Conservation (phyloP, 2,888 invertebrate species). For the Dynastes hyllus region DNA sequence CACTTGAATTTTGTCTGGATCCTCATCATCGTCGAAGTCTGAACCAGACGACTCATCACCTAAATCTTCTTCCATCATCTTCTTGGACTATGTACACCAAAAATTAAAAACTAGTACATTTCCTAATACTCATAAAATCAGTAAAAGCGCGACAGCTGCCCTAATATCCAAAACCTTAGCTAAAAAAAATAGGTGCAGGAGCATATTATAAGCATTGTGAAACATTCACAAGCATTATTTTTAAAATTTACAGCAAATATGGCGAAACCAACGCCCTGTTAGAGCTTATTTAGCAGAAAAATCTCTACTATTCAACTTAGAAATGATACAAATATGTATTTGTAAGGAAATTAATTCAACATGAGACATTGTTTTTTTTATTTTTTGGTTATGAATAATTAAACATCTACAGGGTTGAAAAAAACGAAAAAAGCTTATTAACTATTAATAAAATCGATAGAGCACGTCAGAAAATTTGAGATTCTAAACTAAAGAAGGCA, state of each 20-base stretch:
- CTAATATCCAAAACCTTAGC: slow-evolving; percentile 31
- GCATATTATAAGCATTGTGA: slow-evolving; percentile 49
- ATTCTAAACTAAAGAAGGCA: slow-evolving; percentile 18
- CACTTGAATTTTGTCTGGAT: slow-evolving; percentile 93
- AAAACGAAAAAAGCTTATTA: slow-evolving; percentile 58
- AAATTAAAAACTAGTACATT: slow-evolving; percentile 30
- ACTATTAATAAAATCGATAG: slow-evolving; percentile 51
- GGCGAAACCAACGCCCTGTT: slow-evolving; percentile 71
- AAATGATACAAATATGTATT: slow-evolving; percentile 7
- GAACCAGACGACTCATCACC: slow-evolving; percentile 75
- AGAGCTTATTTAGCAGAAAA: slow-evolving; percentile 50
- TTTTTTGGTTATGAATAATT: slow-evolving; percentile 72
- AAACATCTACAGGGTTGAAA: slow-evolving; percentile 59
- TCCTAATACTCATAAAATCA: slow-evolving; percentile 35
- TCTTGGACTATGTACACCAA: slow-evolving; percentile 52
- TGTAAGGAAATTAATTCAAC: slow-evolving; percentile 21
- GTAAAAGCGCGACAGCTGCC: slow-evolving; percentile 31
- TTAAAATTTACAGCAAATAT: slow-evolving; percentile 68
- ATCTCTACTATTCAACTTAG: slow-evolving; percentile 39
- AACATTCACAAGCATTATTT: slow-evolving; percentile 40
- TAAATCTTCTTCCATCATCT: slow-evolving; percentile 69
- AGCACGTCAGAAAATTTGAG: slow-evolving; percentile 3
- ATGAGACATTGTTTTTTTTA: slow-evolving; percentile 63
- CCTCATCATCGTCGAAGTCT: slow-evolving; percentile 91
- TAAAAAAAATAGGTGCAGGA: slow-evolving; percentile 39